Percentiles rank a stretch among this genome's conserved stretches.
These are phyloP conservation scores for Cephus rjabovi DNA, from an alignment of 2,888 invertebrate genomes.

Conservation along the genomic window DNA sequence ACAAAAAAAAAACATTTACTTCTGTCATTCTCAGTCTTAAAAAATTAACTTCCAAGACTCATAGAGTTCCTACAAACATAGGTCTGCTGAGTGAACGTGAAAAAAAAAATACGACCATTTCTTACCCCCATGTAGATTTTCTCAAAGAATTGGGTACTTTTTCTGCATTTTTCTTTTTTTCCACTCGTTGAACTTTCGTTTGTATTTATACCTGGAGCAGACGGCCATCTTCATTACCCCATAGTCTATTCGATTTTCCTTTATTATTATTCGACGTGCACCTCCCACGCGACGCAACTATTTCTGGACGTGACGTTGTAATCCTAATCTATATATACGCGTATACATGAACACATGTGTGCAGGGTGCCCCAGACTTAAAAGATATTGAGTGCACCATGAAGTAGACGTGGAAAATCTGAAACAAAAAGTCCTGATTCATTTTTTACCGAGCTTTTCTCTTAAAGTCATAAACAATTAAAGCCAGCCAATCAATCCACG, in stretches of 20 bases:
- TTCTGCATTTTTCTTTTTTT: neutral
- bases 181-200: neutral
- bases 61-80: neutral
- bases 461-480: too few relatives aligned
- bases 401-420: too few relatives aligned
- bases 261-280: slow-evolving; percentile 30
- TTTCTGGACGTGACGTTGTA: slow-evolving; percentile 54
- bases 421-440: too few relatives aligned
- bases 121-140: neutral
- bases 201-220: neutral
- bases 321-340: neutral
- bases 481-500: too few relatives aligned
- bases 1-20: neutral
- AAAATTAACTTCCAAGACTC: neutral
- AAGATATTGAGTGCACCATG: too few relatives aligned
- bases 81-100: neutral
- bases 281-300: slow-evolving; percentile 62
- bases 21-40: neutral
- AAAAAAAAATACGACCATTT: neutral
- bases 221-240: neutral
- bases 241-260: neutral
- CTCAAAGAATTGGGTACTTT: neutral
- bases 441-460: too few relatives aligned
- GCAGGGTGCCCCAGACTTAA: too few relatives aligned
- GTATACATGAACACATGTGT: neutral